Evolutionary conservation across 1,140 invertebrate species (phyloP), one percentile per base, ranked within the genome.

Genomic region (Nasonia longicornis): DNA sequence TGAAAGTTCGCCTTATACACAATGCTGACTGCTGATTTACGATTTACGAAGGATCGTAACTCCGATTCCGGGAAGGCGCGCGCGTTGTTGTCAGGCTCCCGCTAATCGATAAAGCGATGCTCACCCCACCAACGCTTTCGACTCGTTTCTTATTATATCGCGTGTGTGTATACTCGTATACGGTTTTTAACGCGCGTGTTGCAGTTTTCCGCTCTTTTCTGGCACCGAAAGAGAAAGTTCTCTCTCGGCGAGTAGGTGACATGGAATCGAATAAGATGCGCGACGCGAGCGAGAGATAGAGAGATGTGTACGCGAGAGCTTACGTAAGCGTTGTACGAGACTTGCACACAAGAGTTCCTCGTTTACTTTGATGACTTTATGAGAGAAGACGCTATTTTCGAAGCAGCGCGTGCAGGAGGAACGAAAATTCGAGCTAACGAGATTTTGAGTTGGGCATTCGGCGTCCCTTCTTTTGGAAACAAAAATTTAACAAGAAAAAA

Each of bases 11-110:
- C 48, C 52, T 67, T 63, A 76, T 71, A 67, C 67, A 77, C 73
- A 42, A 14, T 20, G 14, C 70, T 82, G 76, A 42, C n/a, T 20
- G 14, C 70, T 82, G 76, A 78, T 78, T 82, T 82, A 82, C 76
- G 81, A 82, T 82, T 82, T 74, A 69, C 63, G 38, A 79, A 82
- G 42, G 48, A 82, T 79, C 81, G 64, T 79, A 69, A 75, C 71
- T 82, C 16, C 70, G 45, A 78, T 82, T 79, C 52, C 14, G 45
- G 42, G 48, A 71, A 79, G 38, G 48, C 20, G 45, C 45, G 45
- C 45, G 12, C 52, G 52, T 58, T 82, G 38, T 82, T 73, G 81
- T 79, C 80, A 77, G 16, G 58, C 35, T 73, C 35, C n/a, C 76
- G 77, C 70, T 82, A 79, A 82, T 82, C 76, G 67, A 78, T 82